Conservation (phyloP, 2,888 invertebrate species). For the Aricia artaxerxes region DNA sequence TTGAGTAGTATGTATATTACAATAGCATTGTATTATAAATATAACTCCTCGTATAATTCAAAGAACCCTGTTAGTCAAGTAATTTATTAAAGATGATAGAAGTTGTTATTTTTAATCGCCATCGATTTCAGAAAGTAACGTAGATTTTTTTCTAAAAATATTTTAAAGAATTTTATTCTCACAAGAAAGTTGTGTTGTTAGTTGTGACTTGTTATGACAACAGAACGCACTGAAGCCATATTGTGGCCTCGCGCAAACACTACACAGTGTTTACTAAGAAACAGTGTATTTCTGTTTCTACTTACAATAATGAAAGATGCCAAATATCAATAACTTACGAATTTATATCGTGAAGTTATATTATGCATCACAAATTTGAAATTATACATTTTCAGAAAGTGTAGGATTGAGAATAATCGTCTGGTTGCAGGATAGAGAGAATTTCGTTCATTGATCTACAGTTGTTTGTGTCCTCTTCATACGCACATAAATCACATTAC, state of each 20-base stretch:
- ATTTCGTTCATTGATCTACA: neutral
- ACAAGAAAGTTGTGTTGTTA: too few species aligned
- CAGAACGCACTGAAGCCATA: too few species aligned
- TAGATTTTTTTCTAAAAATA: too few species aligned
- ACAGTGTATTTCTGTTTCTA: neutral
- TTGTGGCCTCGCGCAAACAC: too few species aligned
- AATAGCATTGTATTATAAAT: neutral
- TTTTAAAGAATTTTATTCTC: too few species aligned
- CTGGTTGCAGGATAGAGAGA: neutral
- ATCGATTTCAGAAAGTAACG: too few species aligned
- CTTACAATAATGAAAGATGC: neutral
- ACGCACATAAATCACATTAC: neutral
- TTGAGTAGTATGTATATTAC: neutral
- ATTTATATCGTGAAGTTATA: neutral
- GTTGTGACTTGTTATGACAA: neutral
- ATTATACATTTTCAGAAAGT: neutral
- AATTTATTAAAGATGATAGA: too few species aligned
- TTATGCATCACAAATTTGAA: neutral
- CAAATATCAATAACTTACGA: neutral
- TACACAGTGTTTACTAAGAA: neutral
- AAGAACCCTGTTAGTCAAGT: too few species aligned
- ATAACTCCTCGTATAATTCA: neutral
- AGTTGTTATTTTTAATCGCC: too few species aligned
- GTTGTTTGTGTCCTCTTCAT: neutral
- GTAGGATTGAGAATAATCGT: neutral